Conservation (phyloP, 2,888 invertebrate species). For the Ditula angustiorana region DNA sequence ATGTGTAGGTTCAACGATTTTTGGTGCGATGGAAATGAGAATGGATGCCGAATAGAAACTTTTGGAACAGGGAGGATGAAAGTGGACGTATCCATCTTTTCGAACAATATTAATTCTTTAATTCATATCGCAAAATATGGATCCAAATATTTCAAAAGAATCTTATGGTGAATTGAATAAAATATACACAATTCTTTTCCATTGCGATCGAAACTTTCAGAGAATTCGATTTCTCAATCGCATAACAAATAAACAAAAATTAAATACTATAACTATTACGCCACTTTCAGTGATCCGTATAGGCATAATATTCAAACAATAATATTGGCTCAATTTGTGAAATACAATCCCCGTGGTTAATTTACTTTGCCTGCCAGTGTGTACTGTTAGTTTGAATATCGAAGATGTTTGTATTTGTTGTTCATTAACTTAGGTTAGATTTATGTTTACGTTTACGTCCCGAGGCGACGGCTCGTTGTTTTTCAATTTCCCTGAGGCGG, state of each 20-base stretch:
- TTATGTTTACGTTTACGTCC: constrained; percentile 31
- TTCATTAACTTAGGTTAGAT: constrained; percentile 36
- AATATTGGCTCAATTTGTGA: constrained; percentile 13
- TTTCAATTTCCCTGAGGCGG: constrained; percentile 40
- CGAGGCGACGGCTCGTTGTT: constrained; percentile 32
- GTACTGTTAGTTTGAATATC: constrained; percentile 23
- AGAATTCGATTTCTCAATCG: too few relatives aligned
- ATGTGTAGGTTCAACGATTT: not conserved
- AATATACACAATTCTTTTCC: too few relatives aligned
- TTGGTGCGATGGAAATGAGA: not conserved
- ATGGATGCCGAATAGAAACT: not conserved
- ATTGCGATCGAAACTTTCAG: too few relatives aligned
- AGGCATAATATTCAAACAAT: not conserved
- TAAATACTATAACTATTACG: too few relatives aligned
- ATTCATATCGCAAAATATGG: not conserved
- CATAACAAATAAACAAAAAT: too few relatives aligned
- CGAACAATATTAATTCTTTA: too few relatives aligned
- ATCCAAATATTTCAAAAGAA: not conserved
- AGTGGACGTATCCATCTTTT: too few relatives aligned
- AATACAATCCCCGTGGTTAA: constrained; percentile 14
- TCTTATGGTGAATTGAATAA: too few relatives aligned
- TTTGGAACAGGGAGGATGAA: not conserved
- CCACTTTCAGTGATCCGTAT: not conserved
- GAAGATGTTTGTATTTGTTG: constrained; percentile 38
- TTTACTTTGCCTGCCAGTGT: constrained; percentile 20